phyloP scores from a whole-genome alignment of 64 coral and sea anemone genomes.

The Pocillopora verrucosa region DNA sequence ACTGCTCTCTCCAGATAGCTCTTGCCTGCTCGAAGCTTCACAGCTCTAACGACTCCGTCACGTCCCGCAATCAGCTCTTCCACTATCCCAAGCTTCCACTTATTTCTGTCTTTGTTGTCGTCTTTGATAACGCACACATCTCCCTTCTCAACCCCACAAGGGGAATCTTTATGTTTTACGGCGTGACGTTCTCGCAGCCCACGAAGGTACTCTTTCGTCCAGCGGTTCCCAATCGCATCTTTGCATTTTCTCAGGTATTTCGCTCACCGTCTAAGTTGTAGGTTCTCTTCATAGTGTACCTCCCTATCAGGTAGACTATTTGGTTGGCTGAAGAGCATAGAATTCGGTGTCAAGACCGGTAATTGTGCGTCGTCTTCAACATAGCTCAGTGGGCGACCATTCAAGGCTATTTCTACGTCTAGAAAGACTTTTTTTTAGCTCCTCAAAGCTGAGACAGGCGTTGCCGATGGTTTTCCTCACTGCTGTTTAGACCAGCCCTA shows the following conservation, averaged over 20 bases:
- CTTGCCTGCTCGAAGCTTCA: no score
- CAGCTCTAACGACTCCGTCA: neutral
- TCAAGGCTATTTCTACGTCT: constrained; percentile 11
- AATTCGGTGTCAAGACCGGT: constrained; percentile 25
- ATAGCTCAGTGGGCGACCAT: constrained; percentile 40
- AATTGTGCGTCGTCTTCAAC: constrained; percentile 25
- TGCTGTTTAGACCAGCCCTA: constrained; percentile 18
- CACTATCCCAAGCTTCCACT: constrained; percentile 17
- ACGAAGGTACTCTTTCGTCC: constrained; percentile 33
- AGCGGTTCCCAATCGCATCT: constrained; percentile 22
- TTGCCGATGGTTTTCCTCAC: neutral
- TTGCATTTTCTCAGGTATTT: constrained; percentile 25
- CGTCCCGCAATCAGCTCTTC: neutral
- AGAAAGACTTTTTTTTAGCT: constrained; percentile 8
- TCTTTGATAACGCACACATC: constrained; percentile 18
- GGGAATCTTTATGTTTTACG: neutral
- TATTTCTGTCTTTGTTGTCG: constrained; percentile 21
- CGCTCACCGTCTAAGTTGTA: neutral
- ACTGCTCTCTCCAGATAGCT: no score
- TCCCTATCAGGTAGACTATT: constrained; percentile 17
- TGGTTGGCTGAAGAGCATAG: constrained; percentile 6
- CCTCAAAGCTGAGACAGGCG: neutral
- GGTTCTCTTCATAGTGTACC: neutral
- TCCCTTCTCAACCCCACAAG: neutral
- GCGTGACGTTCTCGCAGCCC: constrained; percentile 14